Percentiles rank a stretch among this genome's conserved stretches.
Evolutionary conservation across 2,888 invertebrate genomes (phyloP).

Genomic region (Callyntrura sp.): DNA sequence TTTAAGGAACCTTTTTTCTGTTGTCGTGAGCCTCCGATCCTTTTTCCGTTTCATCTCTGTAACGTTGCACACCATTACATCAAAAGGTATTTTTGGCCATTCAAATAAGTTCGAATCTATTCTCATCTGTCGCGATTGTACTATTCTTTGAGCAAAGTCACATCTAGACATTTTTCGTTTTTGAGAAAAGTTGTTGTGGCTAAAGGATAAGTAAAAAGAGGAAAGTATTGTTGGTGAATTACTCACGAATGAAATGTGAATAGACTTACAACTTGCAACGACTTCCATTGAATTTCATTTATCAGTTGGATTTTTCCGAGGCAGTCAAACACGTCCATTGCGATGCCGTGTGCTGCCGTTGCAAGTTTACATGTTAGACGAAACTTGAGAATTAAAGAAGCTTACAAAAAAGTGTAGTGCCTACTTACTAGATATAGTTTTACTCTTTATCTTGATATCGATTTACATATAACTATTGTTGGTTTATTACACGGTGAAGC

Average conservation of each 20-base stretch:
- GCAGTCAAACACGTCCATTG: too few relatives aligned
- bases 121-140: too few relatives aligned
- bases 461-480: slow-evolving; percentile 30
- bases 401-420: slow-evolving; percentile 14
- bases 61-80: too few relatives aligned
- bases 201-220: neutral
- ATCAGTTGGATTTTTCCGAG: too few relatives aligned
- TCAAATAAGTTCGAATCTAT: too few relatives aligned
- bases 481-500: slow-evolving; percentile 15
- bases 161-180: neutral
- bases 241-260: slow-evolving; percentile 16
- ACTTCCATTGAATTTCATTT: neutral
- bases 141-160: too few relatives aligned
- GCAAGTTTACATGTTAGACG: neutral
- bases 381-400: neutral
- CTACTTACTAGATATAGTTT: neutral
- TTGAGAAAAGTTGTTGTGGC: neutral
- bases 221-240: neutral
- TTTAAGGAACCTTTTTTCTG: too few relatives aligned
- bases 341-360: too few relatives aligned
- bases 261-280: slow-evolving; percentile 17
- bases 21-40: too few relatives aligned
- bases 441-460: slow-evolving; percentile 26
- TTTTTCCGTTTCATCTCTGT: too few relatives aligned
- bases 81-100: too few relatives aligned